Base-by-base conservation (phyloP, 2,113 vertebrate genomes). In the Sturnus vulgaris region DNA sequence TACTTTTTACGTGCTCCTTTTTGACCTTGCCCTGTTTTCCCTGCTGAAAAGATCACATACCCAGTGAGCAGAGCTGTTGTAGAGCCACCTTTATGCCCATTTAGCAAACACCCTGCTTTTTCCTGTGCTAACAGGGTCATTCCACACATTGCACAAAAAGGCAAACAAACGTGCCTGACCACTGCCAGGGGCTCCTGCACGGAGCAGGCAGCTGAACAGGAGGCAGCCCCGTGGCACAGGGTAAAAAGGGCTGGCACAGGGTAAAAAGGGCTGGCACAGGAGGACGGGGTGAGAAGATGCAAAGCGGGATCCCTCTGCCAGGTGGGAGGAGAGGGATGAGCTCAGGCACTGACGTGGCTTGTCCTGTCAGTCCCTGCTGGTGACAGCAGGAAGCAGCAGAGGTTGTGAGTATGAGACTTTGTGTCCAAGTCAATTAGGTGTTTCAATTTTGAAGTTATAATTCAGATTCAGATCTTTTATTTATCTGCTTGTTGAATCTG, bases 31-130 rank as follows among this genome's bases (percentile, higher is more conserved):
- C 39, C 46, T 20, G 27, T 50, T 72, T 66, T 20, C 5, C 30
- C 52, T 49, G 52, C 39, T 52, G 4, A 39, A 55, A 82, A 59
- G 31, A 22, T 79, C 10, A 14, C 0, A 0, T 9, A 20, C 13
- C 12, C 37, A 20, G 18, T 4, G 37, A 76, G n/a, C 57, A 71
- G 88, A 76, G 61, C 27, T 79, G 61, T 6, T 68, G 56, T 4
- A 37, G 59, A 71, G 28, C 20, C 15, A 20, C 31, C 22, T 65
- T 84, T 12, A n/a, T 49, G 65, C 30, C 53, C 24, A 0, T 5
- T 7, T 0, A 44, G 31, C 44, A 60, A 81, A 25, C 15, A 46
- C 12, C 33, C 23, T 88, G 40, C 52, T 47, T 79, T 81, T 42
- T 53, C 33, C 39, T 55, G 15, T 25, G 16, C 4, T 28, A 28